Conservation (phyloP, 2,113 vertebrate species). For the Euleptes europaea region DNA sequence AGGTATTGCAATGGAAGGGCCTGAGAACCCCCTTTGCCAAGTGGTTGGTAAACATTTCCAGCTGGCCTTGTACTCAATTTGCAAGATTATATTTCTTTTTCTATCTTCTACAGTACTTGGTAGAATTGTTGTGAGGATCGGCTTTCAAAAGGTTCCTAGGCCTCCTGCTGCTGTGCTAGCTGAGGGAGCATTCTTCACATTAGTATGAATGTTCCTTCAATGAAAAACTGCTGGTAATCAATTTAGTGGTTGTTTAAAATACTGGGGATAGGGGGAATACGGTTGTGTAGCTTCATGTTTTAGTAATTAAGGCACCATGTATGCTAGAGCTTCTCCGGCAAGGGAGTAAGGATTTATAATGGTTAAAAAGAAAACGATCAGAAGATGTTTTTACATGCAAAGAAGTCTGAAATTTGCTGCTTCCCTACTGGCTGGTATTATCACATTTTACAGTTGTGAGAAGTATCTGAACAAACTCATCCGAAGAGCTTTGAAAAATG, state of each 20-base stretch:
- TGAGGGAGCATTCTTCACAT: not conserved
- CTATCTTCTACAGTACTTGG: not conserved
- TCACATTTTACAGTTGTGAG: not conserved
- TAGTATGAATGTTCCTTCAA: not conserved
- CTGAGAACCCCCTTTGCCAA: too few relatives aligned
- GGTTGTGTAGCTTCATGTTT: rapidly evolving
- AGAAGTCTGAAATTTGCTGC: not conserved
- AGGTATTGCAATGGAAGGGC: too few relatives aligned
- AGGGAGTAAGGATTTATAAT: not conserved
- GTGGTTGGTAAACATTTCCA: too few relatives aligned
- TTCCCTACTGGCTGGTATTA: constrained; percentile 2
- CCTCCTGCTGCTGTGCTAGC: not conserved
- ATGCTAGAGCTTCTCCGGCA: rapidly evolving
- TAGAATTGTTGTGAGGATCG: not conserved
- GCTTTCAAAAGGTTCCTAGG: not conserved
- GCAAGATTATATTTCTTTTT: not conserved
- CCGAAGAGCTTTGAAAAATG: not conserved
- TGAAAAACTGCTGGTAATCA: rapidly evolving
- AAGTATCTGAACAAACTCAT: constrained; percentile 9
- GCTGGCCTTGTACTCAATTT: not conserved
- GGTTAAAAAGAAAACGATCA: not conserved
- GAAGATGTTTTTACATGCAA: not conserved
- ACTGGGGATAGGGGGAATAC: not conserved
- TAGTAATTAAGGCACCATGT: not conserved
- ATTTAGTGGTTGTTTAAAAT: not conserved